Conservation (phyloP, 2,797 vertebrate genomes). For the Cossypha niveicapilla region DNA sequence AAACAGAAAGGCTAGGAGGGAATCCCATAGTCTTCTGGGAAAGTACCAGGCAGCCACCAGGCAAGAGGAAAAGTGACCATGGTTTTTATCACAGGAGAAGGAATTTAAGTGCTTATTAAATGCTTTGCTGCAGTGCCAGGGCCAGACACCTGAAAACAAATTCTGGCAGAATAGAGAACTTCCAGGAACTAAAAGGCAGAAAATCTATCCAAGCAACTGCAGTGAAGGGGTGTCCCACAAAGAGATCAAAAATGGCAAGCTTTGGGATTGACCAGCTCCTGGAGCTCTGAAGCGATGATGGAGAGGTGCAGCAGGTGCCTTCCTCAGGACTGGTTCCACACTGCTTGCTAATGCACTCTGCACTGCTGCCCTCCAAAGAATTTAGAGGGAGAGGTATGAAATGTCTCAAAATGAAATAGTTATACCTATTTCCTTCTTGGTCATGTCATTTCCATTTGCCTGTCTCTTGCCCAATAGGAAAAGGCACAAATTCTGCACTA, state of each 20-base stretch:
- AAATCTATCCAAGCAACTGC: background rate
- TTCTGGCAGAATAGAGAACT: background rate
- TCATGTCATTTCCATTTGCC: background rate
- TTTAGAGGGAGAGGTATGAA: background rate
- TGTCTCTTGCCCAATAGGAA: background rate
- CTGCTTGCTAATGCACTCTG: background rate
- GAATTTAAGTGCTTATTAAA: conserved; percentile 23
- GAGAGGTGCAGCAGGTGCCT: background rate
- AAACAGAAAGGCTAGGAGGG: background rate
- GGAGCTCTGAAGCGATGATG: background rate
- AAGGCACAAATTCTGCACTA: conserved; percentile 8
- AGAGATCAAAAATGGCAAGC: background rate
- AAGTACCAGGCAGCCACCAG: background rate
- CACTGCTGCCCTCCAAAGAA: background rate
- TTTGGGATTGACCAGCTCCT: background rate
- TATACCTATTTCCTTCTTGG: background rate
- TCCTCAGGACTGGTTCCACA: rapidly evolving
- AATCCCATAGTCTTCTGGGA: background rate
- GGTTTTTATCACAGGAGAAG: background rate
- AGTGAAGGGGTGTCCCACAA: background rate
- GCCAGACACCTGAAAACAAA: background rate
- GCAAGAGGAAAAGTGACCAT: background rate
- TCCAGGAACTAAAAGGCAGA: background rate
- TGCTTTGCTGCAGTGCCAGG: background rate
- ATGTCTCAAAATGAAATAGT: background rate